These are phyloP conservation scores for Callimorpha dominula DNA, from an alignment of 2,888 invertebrate genomes.

Conservation along the genomic window DNA sequence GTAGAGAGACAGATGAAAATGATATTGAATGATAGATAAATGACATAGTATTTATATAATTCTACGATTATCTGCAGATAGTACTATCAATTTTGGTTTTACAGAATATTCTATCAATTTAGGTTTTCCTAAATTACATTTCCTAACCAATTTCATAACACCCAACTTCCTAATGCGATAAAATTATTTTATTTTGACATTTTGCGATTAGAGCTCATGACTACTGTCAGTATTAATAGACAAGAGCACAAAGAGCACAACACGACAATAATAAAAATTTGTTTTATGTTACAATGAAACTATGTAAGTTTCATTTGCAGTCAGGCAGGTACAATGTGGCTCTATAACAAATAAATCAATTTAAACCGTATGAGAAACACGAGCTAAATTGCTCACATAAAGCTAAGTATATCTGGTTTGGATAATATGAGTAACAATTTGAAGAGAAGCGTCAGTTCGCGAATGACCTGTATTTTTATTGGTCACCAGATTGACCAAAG, in stretches of 20 bases:
- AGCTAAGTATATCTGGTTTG: not conserved
- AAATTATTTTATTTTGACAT: no score
- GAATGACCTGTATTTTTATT: not conserved
- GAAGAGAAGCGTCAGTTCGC: not conserved
- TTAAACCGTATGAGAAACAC: not conserved
- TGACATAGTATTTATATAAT: no score
- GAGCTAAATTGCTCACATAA: not conserved
- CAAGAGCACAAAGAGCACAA: no score
- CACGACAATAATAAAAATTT: no score
- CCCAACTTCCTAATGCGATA: no score
- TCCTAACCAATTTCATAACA: no score
- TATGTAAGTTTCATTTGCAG: not conserved
- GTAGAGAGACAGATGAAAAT: not conserved
- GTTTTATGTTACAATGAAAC: not conserved
- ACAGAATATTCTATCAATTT: not conserved
- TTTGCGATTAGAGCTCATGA: no score
- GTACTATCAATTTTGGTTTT: not conserved
- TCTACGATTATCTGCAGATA: not conserved
- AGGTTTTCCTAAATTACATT: no score
- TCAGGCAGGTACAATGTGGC: not conserved
- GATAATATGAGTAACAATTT: not conserved
- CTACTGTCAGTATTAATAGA: no score
- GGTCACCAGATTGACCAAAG: not conserved
- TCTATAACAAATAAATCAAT: not conserved
- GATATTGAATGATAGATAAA: no score